Conservation (phyloP, 2,113 vertebrate species). For the Antidorcas marsupialis region DNA sequence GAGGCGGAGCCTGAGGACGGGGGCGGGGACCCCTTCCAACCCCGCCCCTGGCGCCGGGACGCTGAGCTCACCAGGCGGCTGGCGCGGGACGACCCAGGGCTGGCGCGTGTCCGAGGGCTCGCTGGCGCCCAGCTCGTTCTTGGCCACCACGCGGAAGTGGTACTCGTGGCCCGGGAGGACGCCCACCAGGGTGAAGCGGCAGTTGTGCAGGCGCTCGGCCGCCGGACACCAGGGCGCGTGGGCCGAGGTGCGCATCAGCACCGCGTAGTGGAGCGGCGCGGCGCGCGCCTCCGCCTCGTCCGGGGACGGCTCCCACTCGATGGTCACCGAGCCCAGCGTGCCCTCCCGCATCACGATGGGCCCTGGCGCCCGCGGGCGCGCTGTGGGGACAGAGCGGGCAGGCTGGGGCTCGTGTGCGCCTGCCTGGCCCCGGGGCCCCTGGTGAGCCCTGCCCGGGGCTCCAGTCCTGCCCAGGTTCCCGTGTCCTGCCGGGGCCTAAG, state of each 20-base stretch:
- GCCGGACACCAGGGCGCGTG: conserved; percentile 83
- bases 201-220: conserved; percentile 89
- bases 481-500: background rate
- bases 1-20: background rate
- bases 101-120: conserved; percentile 82
- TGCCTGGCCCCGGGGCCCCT: rapidly evolving
- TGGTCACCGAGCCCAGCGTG: conserved; percentile 88
- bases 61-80: conserved; percentile 61
- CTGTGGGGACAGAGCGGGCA: conserved; percentile 63
- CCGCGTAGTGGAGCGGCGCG: conserved; percentile 84
- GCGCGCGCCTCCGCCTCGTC: conserved; percentile 90
- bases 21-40: background rate
- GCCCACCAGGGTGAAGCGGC: conserved; percentile 86
- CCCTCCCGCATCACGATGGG: conserved; percentile 86
- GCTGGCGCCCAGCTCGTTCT: conserved; percentile 87
- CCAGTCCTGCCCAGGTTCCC: background rate
- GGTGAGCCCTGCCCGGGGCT: background rate
- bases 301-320: conserved; percentile 88
- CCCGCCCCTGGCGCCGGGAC: background rate
- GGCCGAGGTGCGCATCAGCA: conserved; percentile 85
- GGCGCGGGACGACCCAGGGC: conserved; percentile 82
- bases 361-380: conserved; percentile 88
- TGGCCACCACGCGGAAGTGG: conserved; percentile 89
- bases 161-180: conserved; percentile 88
- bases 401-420: background rate